A percentile compares a stretch with the other conserved stretches of the same genome.
These are phyloP conservation scores for Porites divaricata DNA, from an alignment of 92 coral and sea anemone genomes.

Conservation along the genomic window DNA sequence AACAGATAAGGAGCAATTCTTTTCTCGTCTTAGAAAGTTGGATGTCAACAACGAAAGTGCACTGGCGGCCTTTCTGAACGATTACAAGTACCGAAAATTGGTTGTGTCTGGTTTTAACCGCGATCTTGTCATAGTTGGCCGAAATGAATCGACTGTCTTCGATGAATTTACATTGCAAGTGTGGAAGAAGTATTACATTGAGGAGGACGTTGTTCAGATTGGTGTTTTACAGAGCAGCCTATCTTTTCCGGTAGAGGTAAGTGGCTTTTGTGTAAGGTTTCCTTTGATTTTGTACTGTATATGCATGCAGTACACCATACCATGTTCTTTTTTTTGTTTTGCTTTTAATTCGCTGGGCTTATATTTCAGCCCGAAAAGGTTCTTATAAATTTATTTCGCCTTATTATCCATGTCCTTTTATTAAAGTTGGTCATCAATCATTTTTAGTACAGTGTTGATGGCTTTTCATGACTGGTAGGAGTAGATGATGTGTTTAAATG, in stretches of 20 bases:
- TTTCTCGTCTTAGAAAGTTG: conserved; percentile 71
- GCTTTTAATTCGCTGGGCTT: not conserved
- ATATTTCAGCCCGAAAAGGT: too few species aligned
- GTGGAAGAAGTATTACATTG: conserved; percentile 88
- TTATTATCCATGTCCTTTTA: too few species aligned
- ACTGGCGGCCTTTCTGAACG: conserved; percentile 64
- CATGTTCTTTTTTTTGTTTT: too few species aligned
- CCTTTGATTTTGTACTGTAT: not conserved
- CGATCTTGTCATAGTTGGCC: conserved; percentile 80
- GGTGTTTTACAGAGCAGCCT: conserved; percentile 83
- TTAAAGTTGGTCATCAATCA: too few species aligned
- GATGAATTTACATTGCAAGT: conserved; percentile 84
- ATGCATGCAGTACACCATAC: not conserved
- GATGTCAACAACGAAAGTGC: conserved; percentile 70
- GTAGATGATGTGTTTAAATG: too few species aligned
- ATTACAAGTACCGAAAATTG: conserved; percentile 80
- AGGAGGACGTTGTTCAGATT: conserved; percentile 85
- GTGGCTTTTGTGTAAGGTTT: not conserved
- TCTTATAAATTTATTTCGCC: too few species aligned
- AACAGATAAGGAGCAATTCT: conserved; percentile 74
- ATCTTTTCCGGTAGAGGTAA: conserved; percentile 90
- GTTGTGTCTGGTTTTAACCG: conserved; percentile 76
- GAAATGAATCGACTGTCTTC: conserved; percentile 79
- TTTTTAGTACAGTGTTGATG: too few species aligned
- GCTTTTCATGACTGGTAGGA: too few species aligned